A percentile compares a stretch with the other conserved stretches of the same genome.
phyloP scores from a whole-genome alignment of 2,888 invertebrate genomes.

The Aporophyla nigra region DNA sequence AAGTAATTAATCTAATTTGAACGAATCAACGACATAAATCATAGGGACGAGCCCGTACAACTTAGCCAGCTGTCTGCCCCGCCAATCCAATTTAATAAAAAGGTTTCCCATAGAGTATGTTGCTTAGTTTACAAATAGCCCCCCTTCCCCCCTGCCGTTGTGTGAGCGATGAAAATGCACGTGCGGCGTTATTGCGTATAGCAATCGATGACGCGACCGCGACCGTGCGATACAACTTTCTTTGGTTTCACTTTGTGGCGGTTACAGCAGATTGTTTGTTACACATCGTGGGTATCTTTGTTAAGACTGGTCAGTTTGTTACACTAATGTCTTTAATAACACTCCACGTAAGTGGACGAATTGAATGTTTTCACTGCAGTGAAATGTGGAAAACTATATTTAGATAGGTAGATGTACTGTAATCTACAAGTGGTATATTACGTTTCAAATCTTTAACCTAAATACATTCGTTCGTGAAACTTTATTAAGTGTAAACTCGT shows the following conservation, averaged over 20 bases:
- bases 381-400: constrained; percentile 31
- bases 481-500: constrained; percentile 58
- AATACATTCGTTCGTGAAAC: constrained; percentile 38
- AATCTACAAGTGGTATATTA: constrained; percentile 17
- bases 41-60: constrained; percentile 88
- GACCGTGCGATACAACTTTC: constrained; percentile 72
- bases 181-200: constrained; percentile 71
- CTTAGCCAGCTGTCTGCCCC: constrained; percentile 81
- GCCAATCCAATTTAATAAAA: constrained; percentile 88
- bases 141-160: constrained; percentile 42
- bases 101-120: constrained; percentile 86
- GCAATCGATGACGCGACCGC: constrained; percentile 77
- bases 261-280: constrained; percentile 55
- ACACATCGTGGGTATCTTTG: constrained; percentile 47
- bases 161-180: constrained; percentile 68
- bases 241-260: constrained; percentile 75
- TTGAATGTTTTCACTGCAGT: background rate
- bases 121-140: constrained; percentile 54
- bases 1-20: constrained; percentile 83
- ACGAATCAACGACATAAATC: constrained; percentile 81
- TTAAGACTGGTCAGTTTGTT: constrained; percentile 55
- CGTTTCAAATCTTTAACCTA: constrained; percentile 36
- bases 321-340: background rate
- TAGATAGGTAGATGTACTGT: constrained; percentile 5
- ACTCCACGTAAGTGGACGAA: constrained; percentile 10